phyloP scores from a whole-genome alignment of 2,113 vertebrate species.

The Neogobius melanostomus region DNA sequence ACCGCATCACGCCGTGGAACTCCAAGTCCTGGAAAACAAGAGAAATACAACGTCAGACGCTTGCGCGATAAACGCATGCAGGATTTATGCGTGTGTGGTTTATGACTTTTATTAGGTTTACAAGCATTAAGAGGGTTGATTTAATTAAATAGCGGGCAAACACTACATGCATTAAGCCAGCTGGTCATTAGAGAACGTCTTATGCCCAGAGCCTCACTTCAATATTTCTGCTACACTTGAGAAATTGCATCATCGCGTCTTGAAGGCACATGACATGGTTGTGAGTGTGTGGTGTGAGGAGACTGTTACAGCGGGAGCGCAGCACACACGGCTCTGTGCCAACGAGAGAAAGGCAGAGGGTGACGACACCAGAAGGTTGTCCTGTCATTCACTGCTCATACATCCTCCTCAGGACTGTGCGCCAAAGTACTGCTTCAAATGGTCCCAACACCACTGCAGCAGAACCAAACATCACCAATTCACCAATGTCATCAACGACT shows the following conservation, averaged over 20 bases:
- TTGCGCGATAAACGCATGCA: not conserved
- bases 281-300: not conserved
- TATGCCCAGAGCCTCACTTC: not conserved
- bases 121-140: not conserved
- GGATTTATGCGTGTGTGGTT: not conserved
- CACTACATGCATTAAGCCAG: not conserved
- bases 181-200: conserved; percentile 5
- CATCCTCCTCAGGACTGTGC: conserved; percentile 1
- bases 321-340: conserved; percentile 10
- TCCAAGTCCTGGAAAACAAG: conserved; percentile 85
- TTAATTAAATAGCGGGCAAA: not conserved
- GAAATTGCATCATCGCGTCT: conserved; percentile 6
- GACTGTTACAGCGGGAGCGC: not conserved
- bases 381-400: conserved; percentile 14
- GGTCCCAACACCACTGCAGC: not conserved
- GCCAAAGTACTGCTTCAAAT: not conserved
- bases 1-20: conserved; percentile 98
- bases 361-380: not conserved
- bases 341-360: conserved; percentile 11
- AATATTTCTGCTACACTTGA: conserved; percentile 3
- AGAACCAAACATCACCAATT: too few species aligned
- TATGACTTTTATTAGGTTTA: not conserved
- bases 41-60: not conserved
- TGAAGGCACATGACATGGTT: conserved; percentile 2
- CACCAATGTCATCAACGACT: too few species aligned